Conservation (phyloP, 2,888 invertebrate genomes). For the Chrysolina haemoptera region DNA sequence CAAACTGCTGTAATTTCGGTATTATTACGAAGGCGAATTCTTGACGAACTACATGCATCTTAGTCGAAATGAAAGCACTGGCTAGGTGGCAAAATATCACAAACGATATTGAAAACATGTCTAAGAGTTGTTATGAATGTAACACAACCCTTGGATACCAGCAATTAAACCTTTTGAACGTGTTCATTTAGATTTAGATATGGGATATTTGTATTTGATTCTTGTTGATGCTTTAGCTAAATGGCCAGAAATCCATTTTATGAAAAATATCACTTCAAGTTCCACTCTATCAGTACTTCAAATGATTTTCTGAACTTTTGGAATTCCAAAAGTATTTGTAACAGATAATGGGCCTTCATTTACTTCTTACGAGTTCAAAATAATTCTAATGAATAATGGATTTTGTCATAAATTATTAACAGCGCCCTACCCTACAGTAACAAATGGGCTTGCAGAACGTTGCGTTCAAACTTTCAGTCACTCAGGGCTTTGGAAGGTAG, state of each 20-base stretch:
- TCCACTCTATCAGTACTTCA: neutral
- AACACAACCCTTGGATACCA: neutral
- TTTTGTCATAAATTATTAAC: neutral
- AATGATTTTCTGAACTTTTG: constrained; percentile 3
- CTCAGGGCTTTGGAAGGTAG: neutral
- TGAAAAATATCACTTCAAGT: neutral
- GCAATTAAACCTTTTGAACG: neutral
- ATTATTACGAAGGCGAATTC: neutral
- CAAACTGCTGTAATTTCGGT: neutral
- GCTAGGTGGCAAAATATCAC: constrained; percentile 1
- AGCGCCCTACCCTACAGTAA: neutral
- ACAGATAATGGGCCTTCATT: neutral
- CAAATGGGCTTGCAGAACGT: neutral
- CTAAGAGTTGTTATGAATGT: neutral
- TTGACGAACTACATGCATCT: neutral
- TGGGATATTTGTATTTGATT: neutral
- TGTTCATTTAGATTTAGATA: constrained; percentile 2
- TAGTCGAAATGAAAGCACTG: constrained; percentile 5
- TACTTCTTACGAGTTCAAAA: neutral
- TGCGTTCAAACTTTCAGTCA: neutral
- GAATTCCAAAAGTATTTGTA: constrained; percentile 1
- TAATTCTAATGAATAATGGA: neutral
- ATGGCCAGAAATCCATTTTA: neutral
- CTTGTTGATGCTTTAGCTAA: neutral
- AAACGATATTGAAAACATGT: neutral